Evolutionary conservation across 2,888 invertebrate genomes (phyloP).

Genomic region (Panzeria rudis): DNA sequence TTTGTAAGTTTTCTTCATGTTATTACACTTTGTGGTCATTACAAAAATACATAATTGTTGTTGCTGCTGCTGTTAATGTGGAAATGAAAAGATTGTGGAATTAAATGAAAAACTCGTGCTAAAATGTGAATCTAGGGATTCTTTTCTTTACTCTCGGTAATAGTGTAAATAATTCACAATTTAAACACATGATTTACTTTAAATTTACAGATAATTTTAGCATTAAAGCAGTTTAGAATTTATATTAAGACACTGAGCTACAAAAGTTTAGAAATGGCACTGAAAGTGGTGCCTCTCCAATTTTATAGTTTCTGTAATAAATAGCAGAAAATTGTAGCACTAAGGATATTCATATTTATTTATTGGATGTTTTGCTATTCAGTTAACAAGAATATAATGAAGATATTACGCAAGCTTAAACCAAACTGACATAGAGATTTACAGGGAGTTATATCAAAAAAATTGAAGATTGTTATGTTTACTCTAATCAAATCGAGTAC

Average conservation of each 20-base stretch:
- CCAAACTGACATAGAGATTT: too few species aligned
- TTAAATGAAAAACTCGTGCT: slow-evolving; percentile 68
- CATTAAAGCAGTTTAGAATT: slow-evolving; percentile 7
- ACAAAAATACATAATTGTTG: slow-evolving; percentile 36
- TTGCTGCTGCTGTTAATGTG: not conserved
- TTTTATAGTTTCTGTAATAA: too few species aligned
- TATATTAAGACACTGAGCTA: not conserved
- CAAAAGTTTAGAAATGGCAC: not conserved
- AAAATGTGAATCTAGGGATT: slow-evolving; percentile 57
- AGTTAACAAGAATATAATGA: too few species aligned
- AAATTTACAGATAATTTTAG: slow-evolving; percentile 42
- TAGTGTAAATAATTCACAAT: slow-evolving; percentile 52
- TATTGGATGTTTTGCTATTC: too few species aligned
- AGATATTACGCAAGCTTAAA: too few species aligned
- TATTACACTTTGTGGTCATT: slow-evolving; percentile 62
- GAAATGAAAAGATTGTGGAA: slow-evolving; percentile 29
- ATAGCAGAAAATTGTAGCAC: too few species aligned
- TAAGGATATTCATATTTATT: too few species aligned
- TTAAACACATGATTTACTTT: slow-evolving; percentile 53
- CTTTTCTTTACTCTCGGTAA: not conserved
- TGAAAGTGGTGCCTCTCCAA: too few species aligned
- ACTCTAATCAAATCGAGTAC: too few species aligned
- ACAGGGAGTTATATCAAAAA: too few species aligned
- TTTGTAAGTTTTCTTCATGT: slow-evolving; percentile 21
- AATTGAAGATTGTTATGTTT: too few species aligned